phyloP scores from a whole-genome alignment of 2,888 invertebrate genomes.

The Enchytraeus crypticus region DNA sequence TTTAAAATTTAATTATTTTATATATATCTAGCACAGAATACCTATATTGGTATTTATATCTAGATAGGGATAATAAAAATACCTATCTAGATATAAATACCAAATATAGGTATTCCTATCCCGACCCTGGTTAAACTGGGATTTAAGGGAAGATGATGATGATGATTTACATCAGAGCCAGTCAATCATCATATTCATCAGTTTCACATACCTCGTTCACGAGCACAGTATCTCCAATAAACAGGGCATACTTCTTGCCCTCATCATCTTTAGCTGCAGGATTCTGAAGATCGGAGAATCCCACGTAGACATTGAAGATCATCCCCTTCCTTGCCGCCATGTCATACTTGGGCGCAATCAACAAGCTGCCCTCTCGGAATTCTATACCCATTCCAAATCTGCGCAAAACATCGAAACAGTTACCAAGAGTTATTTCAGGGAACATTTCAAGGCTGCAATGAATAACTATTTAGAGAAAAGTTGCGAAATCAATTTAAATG shows the following conservation, averaged over 20 bases:
- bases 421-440: neutral
- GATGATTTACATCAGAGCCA: no score
- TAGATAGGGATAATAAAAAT: no score
- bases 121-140: no score
- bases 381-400: conserved; percentile 95
- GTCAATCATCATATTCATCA: no score
- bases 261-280: conserved; percentile 66
- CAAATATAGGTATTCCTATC: no score
- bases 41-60: no score
- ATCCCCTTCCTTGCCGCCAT: conserved; percentile 77
- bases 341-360: conserved; percentile 81
- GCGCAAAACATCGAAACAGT: conserved; percentile 28
- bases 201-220: conserved; percentile 79
- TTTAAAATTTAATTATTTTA: no score
- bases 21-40: no score
- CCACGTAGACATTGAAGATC: conserved; percentile 92
- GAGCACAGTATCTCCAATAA: conserved; percentile 92
- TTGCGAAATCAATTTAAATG: neutral
- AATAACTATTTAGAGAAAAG: no score
- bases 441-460: neutral
- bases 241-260: conserved; percentile 78
- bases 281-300: conserved; percentile 75
- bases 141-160: no score
- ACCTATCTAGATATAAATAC: no score
- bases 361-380: conserved; percentile 85